Base-by-base conservation (phyloP, 2,888 invertebrate species). In the Nowickia ferox region DNA sequence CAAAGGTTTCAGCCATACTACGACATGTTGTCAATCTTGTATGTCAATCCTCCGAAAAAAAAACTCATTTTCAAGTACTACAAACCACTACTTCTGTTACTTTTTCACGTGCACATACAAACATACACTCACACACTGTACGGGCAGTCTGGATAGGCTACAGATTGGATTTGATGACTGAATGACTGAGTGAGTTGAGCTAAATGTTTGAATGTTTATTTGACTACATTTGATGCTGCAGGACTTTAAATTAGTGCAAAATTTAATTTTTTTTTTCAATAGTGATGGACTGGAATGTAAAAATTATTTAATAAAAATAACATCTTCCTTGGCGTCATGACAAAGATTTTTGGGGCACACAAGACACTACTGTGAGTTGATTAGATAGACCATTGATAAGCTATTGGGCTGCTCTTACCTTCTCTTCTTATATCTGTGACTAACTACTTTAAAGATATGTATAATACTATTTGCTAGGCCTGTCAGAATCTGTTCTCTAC, bases 11-110 rank as follows among this genome's bases (percentile, higher is more conserved):
- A 91, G 90, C 88, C 89, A 89, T 55, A 89, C 90, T 89, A 90
- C 92, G 92, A 91, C 92, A 92, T 92, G 91, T 90, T 91, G 91
- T 91, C 91, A 92, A 91, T 91, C 92, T 90, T 91, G 82, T 90
- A 90, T 91, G 90, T 91, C 92, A 91, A 87, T 82, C 74, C 84
- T 68, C 44, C 65, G 65, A 72, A 77, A 87, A 72, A 78, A 38
- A 55, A 68, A 80, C 76, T 71, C 53, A 78, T 66, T 78, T 82
- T 78, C 85, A 82, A 79, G 82, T 85, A 85, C 75, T 85, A 68
- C 81, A 77, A 63, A 82, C 82, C 82, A 82, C 82, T 63, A 71
- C 55, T 65, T 61, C 15, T 63, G 69, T 65, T 71, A 48, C 61
- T 71, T 83, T 77, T 80, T 6, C 2, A 30, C 2, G 46, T 57